Evolutionary conservation across 2,888 invertebrate genomes (phyloP).

Genomic region (Galerucella calmariensis): DNA sequence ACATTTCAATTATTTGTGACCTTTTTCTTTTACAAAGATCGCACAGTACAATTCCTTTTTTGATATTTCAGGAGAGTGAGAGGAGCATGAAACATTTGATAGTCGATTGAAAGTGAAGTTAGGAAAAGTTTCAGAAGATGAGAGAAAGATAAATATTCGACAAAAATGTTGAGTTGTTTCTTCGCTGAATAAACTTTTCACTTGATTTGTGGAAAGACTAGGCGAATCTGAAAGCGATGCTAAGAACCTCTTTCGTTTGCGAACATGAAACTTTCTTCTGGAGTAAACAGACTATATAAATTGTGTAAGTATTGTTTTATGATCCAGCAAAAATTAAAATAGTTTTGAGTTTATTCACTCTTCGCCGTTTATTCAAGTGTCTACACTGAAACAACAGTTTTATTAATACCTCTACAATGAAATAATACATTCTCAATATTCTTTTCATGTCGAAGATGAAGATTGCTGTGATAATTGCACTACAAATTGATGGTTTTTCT

Average conservation of each 20-base stretch:
- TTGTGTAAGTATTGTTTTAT: slow-evolving; percentile 54
- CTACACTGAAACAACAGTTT: background rate
- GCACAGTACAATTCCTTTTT: background rate
- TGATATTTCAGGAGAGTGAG: background rate
- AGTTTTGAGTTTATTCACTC: slow-evolving; percentile 37
- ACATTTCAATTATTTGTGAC: too few species aligned
- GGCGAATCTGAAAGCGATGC: slow-evolving; percentile 17
- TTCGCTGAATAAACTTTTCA: slow-evolving; percentile 24
- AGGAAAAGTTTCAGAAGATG: slow-evolving; percentile 2
- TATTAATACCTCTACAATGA: too few species aligned
- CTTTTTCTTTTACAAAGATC: background rate
- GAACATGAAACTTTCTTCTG: slow-evolving; percentile 36
- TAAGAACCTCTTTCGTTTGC: slow-evolving; percentile 23
- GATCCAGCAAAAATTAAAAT: slow-evolving; percentile 51
- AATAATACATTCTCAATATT: too few species aligned
- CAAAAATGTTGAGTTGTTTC: slow-evolving; percentile 21
- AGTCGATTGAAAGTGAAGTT: slow-evolving; percentile 3
- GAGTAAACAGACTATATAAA: slow-evolving; percentile 57
- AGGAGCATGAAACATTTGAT: background rate
- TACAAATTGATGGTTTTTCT: too few species aligned
- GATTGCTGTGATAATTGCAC: too few species aligned
- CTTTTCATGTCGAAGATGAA: too few species aligned
- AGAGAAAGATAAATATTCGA: slow-evolving; percentile 26
- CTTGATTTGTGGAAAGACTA: slow-evolving; percentile 24
- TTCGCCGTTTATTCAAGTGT: background rate